These are phyloP conservation scores for Odocoileus hemionus DNA, from an alignment of 2,113 vertebrate species.

Conservation along the genomic window DNA sequence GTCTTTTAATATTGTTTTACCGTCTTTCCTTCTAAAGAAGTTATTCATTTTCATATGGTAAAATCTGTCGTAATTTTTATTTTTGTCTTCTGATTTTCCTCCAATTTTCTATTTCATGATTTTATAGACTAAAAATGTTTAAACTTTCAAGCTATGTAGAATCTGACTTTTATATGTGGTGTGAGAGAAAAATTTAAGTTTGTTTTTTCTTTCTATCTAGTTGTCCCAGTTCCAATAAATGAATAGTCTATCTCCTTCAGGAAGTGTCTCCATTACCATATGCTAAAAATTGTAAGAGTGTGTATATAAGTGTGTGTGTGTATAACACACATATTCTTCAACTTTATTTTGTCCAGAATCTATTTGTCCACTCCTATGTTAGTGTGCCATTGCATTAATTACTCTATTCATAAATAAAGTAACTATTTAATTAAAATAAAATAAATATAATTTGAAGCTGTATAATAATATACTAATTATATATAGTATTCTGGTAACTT, in stretches of 20 bases:
- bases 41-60: constrained; percentile 18
- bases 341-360: neutral
- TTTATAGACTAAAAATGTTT: neutral
- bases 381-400: neutral
- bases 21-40: neutral
- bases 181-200: neutral
- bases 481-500: neutral
- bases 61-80: constrained; percentile 10
- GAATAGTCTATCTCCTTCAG: neutral
- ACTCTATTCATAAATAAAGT: neutral
- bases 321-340: neutral
- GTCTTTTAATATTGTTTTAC: neutral
- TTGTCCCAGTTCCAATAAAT: neutral
- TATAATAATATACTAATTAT: neutral
- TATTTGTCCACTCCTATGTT: neutral
- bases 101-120: neutral
- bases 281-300: neutral
- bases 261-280: neutral
- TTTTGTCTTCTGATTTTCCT: neutral
- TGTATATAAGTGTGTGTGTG: neutral
- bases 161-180: neutral
- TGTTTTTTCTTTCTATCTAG: neutral
- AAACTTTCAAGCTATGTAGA: neutral
- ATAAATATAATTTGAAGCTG: neutral
- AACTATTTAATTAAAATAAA: neutral